Evolutionary conservation across 2,888 invertebrate species (phyloP).

Genomic region (Eilema sororculum): DNA sequence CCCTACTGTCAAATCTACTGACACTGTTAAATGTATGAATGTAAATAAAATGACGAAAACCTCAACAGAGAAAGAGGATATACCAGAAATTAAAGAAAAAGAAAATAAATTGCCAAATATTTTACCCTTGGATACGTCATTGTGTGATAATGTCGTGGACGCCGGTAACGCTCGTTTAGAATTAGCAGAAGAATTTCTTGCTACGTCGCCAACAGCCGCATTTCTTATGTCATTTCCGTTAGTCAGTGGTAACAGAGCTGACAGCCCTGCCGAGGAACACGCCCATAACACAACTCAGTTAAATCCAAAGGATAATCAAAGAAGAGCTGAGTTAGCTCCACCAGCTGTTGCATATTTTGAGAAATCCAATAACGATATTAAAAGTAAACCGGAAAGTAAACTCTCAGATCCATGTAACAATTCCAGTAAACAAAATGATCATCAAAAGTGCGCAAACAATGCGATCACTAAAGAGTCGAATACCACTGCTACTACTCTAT

Average conservation of each 20-base stretch:
- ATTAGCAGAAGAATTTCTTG: conserved; percentile 84
- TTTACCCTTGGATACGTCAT: conserved; percentile 67
- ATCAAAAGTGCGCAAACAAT: conserved; percentile 64
- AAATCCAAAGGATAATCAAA: conserved; percentile 61
- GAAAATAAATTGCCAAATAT: conserved; percentile 75
- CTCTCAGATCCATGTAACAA: conserved; percentile 39
- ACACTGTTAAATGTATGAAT: conserved; percentile 38
- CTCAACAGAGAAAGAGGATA: conserved; percentile 49
- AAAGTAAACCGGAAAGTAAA: conserved; percentile 59
- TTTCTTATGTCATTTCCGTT: conserved; percentile 92
- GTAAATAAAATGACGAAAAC: conserved; percentile 55
- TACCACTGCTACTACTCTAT: conserved; percentile 24
- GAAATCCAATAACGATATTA: conserved; percentile 60
- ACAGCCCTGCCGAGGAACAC: conserved; percentile 80
- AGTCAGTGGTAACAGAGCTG: conserved; percentile 87
- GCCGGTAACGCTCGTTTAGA: conserved; percentile 87
- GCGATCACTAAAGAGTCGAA: conserved; percentile 57
- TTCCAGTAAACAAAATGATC: conserved; percentile 61
- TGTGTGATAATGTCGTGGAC: conserved; percentile 79
- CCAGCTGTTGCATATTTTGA: conserved; percentile 63
- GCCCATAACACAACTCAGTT: conserved; percentile 54
- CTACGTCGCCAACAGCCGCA: conserved; percentile 91
- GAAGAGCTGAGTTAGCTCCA: conserved; percentile 59
- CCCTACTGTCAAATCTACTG: conserved; percentile 33
- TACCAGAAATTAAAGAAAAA: conserved; percentile 67